Base-by-base conservation (phyloP, 64 coral and sea anemone genomes). In the Pocillopora damicornis region DNA sequence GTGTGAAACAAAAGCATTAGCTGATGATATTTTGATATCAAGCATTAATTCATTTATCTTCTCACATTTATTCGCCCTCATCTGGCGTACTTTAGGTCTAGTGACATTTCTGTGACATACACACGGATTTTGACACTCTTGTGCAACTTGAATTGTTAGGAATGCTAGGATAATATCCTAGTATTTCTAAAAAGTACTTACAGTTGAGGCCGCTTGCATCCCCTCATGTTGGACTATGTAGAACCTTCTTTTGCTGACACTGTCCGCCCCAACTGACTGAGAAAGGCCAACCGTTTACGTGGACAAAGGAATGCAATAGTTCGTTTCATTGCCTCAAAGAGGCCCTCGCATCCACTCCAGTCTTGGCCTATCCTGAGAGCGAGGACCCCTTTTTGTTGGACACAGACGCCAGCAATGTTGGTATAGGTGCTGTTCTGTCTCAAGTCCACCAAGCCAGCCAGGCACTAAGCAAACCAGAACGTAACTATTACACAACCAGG, bases 381-480 rank as follows among this genome's bases (percentile, higher is more conserved):
- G 25, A 22, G 38, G 88, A 45, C 6, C 42, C 67, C 1, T 90
- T 79, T 76, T 6, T 82, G 15, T 14, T 82, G 23, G 88, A 90
- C 37, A 82, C 78, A 1, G 78, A 90, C 35, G 78, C 88, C 0
- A 90, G 79, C 11, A 84, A 82, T 61, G 36, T 75, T 37, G 80
- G 89, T 13, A 58, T 84, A 0, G 0, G 30, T 2, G 79, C 58
- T 30, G 30, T 90, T 12, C 74, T 90, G 12, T 90, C 79, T 26
- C 77, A 83, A 83, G 89, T 83, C 13, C 79, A 76, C 65, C 13
- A 90, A 36, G 79, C 61, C 60, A 90, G 89, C 58, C 57, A 15
- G 22, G 59, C 76, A 3, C 51, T 89, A 58, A 64, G 74, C n/a
- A 88, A 88, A 61, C 34, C 35, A 22, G 75, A 88, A 26, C 15